Evolutionary conservation across 2,113 vertebrate genomes (phyloP).

Genomic region (Herpailurus yagouaroundi): DNA sequence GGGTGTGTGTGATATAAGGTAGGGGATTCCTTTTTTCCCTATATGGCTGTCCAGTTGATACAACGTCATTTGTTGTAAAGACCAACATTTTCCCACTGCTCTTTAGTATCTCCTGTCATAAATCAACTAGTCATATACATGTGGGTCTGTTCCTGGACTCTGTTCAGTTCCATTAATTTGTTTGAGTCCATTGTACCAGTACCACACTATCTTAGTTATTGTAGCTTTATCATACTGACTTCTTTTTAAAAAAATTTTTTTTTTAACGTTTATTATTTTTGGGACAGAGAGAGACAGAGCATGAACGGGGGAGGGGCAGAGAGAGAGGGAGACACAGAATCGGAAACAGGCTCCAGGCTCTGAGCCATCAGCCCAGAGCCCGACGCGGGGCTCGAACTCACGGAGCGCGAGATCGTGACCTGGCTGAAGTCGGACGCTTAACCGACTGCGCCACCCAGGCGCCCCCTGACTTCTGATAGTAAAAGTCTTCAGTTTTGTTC

Average conservation of each 20-base stretch:
- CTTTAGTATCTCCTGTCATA: not conserved
- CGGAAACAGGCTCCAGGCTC: no score
- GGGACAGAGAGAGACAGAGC: no score
- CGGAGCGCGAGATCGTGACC: no score
- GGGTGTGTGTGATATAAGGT: not conserved
- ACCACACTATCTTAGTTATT: not conserved
- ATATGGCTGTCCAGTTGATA: not conserved
- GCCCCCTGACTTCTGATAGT: not conserved
- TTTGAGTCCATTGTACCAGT: not conserved
- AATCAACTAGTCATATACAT: not conserved
- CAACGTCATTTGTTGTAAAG: not conserved
- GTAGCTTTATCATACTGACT: not conserved
- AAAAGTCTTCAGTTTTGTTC: not conserved
- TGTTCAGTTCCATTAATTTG: not conserved
- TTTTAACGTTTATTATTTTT: no score
- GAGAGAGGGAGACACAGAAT: no score
- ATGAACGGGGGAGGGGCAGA: no score
- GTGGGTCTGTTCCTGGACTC: not conserved
- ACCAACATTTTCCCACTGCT: not conserved
- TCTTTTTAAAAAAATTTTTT: no score
- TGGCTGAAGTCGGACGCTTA: no score
- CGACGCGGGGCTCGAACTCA: no score
- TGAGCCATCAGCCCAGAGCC: no score
- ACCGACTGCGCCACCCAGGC: no score
- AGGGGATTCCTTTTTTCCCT: not conserved